Evolutionary conservation across 23 tunicate genomes (phyloP), one percentile per base, ranked within the genome.

Genomic region (Halocynthia aurantium): DNA sequence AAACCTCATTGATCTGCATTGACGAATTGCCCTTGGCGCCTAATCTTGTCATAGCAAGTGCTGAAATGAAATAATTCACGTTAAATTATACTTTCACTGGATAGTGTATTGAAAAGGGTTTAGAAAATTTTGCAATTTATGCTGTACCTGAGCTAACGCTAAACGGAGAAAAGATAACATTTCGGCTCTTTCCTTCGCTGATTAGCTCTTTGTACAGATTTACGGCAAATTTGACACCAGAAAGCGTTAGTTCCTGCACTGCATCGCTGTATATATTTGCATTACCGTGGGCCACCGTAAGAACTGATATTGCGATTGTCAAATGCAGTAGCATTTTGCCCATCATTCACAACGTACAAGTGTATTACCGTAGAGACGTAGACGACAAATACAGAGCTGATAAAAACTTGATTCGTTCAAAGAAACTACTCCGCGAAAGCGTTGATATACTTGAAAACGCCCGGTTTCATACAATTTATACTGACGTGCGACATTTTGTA

Each of bases 1-100:
- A 81, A 8, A 83, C 84, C 0, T 85, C 87, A 67, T 72, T 77
- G 8, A 91, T 91, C 72, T 91, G 86, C 15, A 72, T 72, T 8
- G 86, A 80, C 15, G 90, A 85, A 51, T 85, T 80, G 49, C 90
- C 97, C 69, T 84, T 81, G 22, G 97, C 86, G 12, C 97, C 97
- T 13, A 91, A 54, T 50, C 85, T 81, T 71, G 73, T 55, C 97
- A 91, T 85, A 7, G 90, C 97, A 86, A 91, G 67, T 31, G 90
- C 97, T 91, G 78, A 52, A 22, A 15, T 40, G 55, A 10, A 72
- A 44, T 40, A 72, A 11, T 17, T 44, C 13, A 49, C 55, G 10
- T 72, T 10, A 44, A 49, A 19, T 68, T 19, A 68, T 21, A 12
- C 17, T 68, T 68, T 68, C 2, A n/a, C 12, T 11, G 2, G 19